A percentile compares a stretch with the other conserved stretches of the same genome.
These are phyloP conservation scores for Sarcophilus harrisii DNA, from an alignment of 2,797 vertebrate species.

Conservation along the genomic window DNA sequence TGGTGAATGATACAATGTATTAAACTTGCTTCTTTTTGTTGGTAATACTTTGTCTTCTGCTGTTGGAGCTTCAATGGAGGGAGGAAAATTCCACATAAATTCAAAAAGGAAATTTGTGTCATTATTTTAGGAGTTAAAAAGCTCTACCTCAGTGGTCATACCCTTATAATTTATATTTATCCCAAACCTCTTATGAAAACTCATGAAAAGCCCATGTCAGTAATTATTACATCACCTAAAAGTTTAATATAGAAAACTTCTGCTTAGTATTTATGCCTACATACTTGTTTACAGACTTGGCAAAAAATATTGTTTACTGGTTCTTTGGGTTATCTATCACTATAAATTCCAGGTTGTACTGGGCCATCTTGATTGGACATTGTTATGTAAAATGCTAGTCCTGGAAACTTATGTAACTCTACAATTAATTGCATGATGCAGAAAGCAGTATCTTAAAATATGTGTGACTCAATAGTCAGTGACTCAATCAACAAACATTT, in stretches of 20 bases:
- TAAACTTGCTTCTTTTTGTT: neutral
- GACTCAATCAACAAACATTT: neutral
- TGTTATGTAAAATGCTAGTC: neutral
- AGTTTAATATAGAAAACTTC: neutral
- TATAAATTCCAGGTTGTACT: neutral
- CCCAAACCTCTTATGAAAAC: neutral
- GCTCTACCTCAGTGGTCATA: neutral
- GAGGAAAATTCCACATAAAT: neutral
- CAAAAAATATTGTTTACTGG: neutral
- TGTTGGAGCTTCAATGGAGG: neutral
- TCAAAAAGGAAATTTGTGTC: neutral
- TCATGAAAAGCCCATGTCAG: neutral
- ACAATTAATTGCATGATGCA: neutral
- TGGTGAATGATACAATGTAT: neutral
- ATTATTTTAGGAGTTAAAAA: neutral
- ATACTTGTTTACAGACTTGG: neutral
- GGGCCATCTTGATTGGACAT: neutral
- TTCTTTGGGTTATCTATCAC: neutral
- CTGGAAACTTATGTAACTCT: neutral
- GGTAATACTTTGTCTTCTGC: neutral
- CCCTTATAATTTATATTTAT: neutral
- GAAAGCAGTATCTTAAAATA: neutral
- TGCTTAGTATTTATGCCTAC: neutral
- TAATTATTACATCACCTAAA: neutral
- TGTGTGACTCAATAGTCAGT: neutral